Evolutionary conservation across 2,888 invertebrate species (phyloP).

Genomic region (Eupeodes luniger): DNA sequence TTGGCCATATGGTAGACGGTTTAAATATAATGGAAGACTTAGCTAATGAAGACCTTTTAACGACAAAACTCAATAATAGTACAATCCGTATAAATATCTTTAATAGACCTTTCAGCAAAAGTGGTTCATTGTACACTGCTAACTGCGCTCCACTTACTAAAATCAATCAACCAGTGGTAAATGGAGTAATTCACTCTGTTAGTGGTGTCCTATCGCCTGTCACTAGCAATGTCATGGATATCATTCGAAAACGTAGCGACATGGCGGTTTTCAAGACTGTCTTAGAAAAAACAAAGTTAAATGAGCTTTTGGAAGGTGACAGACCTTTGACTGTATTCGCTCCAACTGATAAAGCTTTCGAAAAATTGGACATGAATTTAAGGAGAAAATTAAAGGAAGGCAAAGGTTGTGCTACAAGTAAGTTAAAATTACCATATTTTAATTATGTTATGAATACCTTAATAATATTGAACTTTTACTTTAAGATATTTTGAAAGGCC

Average conservation of each 20-base stretch:
- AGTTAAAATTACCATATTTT: slow-evolving; percentile 79
- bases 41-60: slow-evolving; percentile 86
- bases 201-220: slow-evolving; percentile 87
- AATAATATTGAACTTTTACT: slow-evolving; percentile 12
- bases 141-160: slow-evolving; percentile 88
- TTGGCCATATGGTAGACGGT: slow-evolving; percentile 86
- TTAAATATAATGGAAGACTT: slow-evolving; percentile 86
- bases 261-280: slow-evolving; percentile 86
- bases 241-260: slow-evolving; percentile 86
- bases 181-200: slow-evolving; percentile 88
- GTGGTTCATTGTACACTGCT: slow-evolving; percentile 85
- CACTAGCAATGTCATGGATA: slow-evolving; percentile 85
- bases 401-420: slow-evolving; percentile 87
- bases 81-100: slow-evolving; percentile 83
- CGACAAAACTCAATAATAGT: slow-evolving; percentile 81
- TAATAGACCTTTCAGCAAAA: slow-evolving; percentile 80
- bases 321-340: slow-evolving; percentile 88
- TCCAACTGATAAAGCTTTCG: slow-evolving; percentile 88
- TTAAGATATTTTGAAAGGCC: slow-evolving; percentile 88
- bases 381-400: slow-evolving; percentile 86
- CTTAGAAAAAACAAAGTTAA: slow-evolving; percentile 86
- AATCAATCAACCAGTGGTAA: slow-evolving; percentile 87
- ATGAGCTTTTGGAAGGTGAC: slow-evolving; percentile 85
- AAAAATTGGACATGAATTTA: slow-evolving; percentile 85
- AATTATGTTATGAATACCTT: not conserved